Evolutionary conservation across 2,113 vertebrate genomes (phyloP).

Genomic region (Charina bottae): DNA sequence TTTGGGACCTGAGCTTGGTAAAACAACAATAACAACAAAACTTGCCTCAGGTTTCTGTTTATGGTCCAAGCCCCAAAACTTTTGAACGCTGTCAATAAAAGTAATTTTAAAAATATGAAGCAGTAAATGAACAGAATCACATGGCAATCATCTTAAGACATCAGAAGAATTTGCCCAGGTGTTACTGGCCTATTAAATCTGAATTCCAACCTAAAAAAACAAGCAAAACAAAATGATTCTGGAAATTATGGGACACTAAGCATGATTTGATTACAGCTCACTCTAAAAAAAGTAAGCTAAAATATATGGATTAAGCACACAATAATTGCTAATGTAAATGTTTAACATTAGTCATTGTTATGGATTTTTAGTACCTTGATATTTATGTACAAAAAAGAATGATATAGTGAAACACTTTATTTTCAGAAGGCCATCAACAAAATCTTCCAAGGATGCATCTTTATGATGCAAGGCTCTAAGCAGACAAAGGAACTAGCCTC

Average conservation of each 20-base stretch:
- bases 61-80: neutral
- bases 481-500: neutral
- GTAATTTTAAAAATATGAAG: neutral
- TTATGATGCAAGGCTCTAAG: neutral
- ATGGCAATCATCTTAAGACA: neutral
- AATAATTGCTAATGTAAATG: neutral
- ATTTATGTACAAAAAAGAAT: neutral
- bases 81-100: neutral
- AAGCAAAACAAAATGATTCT: neutral
- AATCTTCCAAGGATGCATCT: neutral
- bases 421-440: neutral
- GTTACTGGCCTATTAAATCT: neutral
- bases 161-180: neutral
- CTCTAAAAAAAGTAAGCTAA: neutral
- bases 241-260: neutral
- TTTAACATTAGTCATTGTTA: neutral
- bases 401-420: neutral
- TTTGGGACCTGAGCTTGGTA: neutral
- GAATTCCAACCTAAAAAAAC: neutral
- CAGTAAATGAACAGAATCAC: neutral
- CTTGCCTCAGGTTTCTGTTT: neutral
- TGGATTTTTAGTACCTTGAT: neutral
- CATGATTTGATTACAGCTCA: neutral
- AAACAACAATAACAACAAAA: neutral
- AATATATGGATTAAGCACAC: neutral